Evolutionary conservation across 2,113 vertebrate genomes (phyloP), one percentile per base, ranked within the genome.

Genomic region (Dolichallabes microphthalmus): DNA sequence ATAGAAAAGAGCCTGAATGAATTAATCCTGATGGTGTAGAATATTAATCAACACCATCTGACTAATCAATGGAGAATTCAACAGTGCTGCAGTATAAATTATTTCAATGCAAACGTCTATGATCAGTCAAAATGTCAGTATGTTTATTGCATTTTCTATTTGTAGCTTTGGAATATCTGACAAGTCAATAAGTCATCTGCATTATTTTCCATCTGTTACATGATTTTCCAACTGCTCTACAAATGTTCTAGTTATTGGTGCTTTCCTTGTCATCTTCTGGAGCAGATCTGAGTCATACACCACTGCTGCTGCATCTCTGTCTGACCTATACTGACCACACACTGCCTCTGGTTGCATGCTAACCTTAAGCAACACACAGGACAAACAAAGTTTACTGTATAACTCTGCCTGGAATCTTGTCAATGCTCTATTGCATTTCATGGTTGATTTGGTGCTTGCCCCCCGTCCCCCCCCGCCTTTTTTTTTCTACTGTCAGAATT

Each of bases 311-410:
- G 61, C 64, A 39, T 69, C 64, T 32, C 60, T 81, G 60, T 81
- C 80, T 82, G 52, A 61, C 57, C 73, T 32, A 7, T 35, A 79
- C 76, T 79, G 55, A 84, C 87, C 87, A 80, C 80, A 86, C 22
- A 57, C 53, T 85, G 75, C 74, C 50, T 58, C 30, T 85, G 39
- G 60, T 77, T 79, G 50, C 74, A 68, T 66, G 75, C 53, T 85
- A 74, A 60, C 71, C 73, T 84, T 45, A 58, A 63, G 85, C 78
- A 86, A 22, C 30, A 68, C 14, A 3, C 80, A 30, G 22, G 61
- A 77, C 75, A 88, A 77, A 88, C 76, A 53, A 75, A 68, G 84
- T 86, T 88, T 83, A n/a, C n/a, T n/a, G n/a, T n/a, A 83, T 83
- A 66, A 64, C 61, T 86, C 68, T 80, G 82, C 68, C 35, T 53